phyloP scores from a whole-genome alignment of 2,888 invertebrate species.

The Gari tellinella region DNA sequence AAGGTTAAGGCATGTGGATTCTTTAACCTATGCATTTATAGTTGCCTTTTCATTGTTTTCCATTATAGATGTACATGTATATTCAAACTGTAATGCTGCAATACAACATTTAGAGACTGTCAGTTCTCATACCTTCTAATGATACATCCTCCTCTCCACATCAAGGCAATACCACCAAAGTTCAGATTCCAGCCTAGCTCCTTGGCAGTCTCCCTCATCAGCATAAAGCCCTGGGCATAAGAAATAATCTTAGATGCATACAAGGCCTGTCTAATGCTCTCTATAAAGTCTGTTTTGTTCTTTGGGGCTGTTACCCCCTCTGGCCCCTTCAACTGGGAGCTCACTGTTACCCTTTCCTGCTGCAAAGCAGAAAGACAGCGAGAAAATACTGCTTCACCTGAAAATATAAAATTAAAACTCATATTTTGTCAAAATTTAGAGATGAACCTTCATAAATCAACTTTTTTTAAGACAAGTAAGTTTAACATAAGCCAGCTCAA shows the following conservation, averaged over 20 bases:
- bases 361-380: constrained; percentile 96
- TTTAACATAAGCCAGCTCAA: no score
- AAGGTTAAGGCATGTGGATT: no score
- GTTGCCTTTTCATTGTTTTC: no score
- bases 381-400: constrained; percentile 97
- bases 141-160: constrained; percentile 99
- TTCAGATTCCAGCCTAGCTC: constrained; percentile 97
- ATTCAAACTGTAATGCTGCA: not conserved
- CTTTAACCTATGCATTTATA: no score
- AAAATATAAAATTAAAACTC: constrained; percentile 11
- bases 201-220: constrained; percentile 95
- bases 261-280: constrained; percentile 94
- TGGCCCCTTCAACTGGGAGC: constrained; percentile 89
- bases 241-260: constrained; percentile 99
- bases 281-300: constrained; percentile 92
- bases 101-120: no score
- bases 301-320: constrained; percentile 86
- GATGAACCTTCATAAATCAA: no score
- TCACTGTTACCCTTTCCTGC: constrained; percentile 93
- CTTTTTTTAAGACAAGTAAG: no score
- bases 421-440: no score
- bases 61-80: not conserved
- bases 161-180: constrained; percentile 98
- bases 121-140: constrained; percentile 90
- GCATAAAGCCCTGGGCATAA: constrained; percentile 97